Base-by-base conservation (phyloP, 2,797 vertebrate genomes). In the Macroramphosus scolopax region DNA sequence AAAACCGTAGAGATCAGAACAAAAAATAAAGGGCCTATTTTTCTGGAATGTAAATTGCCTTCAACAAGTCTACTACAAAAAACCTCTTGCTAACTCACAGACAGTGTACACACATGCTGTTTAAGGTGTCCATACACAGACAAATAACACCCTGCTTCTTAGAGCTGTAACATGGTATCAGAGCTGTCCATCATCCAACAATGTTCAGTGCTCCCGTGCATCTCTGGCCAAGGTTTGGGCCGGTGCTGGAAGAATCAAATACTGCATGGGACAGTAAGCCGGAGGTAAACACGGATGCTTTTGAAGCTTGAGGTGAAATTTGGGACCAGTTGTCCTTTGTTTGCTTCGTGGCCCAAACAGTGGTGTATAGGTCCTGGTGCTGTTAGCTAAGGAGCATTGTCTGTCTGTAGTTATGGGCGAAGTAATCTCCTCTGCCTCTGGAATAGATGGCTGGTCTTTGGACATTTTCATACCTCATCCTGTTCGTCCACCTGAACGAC, bases 21-120 rank as follows among this genome's bases (percentile, higher is more conserved):
- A 81, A 80, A 81, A 84, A 79, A 79, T 83, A 89, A 85, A 81
- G 68, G 64, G 81, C 77, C 81, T 82, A 77, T 83, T 72, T 71
- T 75, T 81, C 75, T 80, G 85, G 86, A 89, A 88, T 87, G 87
- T 86, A 85, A 85, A 78, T 85, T 63, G 75, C 69, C 71, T 79
- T 83, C 72, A 75, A 86, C 86, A 86, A 77, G 51, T 80, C 73
- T 78, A 78, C 80, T 80, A 81, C 69, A 75, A 82, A 83, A 70
- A 77, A 71, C 40, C 71, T 83, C 67, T 66, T 13, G 45, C 78
- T 85, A 86, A 72, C 70, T 72, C 77, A 85, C 69, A 77, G 80
- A 83, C 74, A 73, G 68, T 77, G 75, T 72, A 85, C 72, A 81
- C 69, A 81, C 81, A 84, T 78, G 84, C 78, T 74, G 51, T 78